Conservation (phyloP, 2,888 invertebrate species). For the Hyppa rectilinea region DNA sequence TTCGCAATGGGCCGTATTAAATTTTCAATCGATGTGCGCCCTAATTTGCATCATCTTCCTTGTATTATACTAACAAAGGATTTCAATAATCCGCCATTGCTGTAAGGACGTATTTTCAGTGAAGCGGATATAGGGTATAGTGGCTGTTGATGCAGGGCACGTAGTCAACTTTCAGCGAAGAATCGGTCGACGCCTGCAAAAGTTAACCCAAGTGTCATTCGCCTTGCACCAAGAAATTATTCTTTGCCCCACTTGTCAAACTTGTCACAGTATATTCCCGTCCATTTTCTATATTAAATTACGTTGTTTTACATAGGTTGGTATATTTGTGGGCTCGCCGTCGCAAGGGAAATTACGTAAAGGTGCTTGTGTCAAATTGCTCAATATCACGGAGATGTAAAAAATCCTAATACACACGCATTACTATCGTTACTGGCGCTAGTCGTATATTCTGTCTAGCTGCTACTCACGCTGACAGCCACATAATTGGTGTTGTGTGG, state of each 20-base stretch:
- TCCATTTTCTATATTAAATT: constrained; percentile 31
- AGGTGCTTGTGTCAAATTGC: constrained; percentile 62
- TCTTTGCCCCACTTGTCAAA: constrained; percentile 59
- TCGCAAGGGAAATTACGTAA: constrained; percentile 67
- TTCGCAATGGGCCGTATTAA: constrained; percentile 50
- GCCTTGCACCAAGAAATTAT: constrained; percentile 57
- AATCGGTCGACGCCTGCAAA: constrained; percentile 63
- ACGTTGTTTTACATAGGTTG: constrained; percentile 38
- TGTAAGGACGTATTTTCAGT: constrained; percentile 48
- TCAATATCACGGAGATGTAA: constrained; percentile 56
- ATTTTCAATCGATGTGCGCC: constrained; percentile 61
- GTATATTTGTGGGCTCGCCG: constrained; percentile 46
- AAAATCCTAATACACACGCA: constrained; percentile 49
- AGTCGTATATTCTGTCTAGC: constrained; percentile 1
- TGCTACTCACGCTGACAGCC: constrained; percentile 9
- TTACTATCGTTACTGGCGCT: constrained; percentile 20
- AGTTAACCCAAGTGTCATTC: constrained; percentile 69
- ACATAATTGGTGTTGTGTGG: constrained; percentile 36
- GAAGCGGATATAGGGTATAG: constrained; percentile 43
- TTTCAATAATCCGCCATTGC: constrained; percentile 69
- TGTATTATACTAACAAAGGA: constrained; percentile 71
- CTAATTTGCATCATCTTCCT: constrained; percentile 71
- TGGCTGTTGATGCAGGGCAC: constrained; percentile 70
- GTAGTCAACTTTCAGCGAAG: constrained; percentile 72
- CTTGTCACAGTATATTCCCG: constrained; percentile 57